phyloP scores from a whole-genome alignment of 2,113 vertebrate genomes.

The Pollachius pollachius region DNA sequence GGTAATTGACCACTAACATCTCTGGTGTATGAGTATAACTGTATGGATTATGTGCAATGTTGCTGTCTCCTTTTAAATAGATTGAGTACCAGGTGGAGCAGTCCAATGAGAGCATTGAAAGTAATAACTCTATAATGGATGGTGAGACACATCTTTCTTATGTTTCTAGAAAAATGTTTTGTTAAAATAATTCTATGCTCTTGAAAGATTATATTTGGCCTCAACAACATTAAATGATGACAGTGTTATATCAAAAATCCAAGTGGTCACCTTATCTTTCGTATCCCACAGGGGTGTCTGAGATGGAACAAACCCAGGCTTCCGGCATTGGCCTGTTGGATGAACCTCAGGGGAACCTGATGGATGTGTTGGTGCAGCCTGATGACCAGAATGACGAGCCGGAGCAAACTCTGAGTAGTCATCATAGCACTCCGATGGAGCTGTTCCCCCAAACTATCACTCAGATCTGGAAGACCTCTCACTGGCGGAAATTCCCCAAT shows the following conservation, averaged over 20 bases:
- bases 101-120: background rate
- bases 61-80: background rate
- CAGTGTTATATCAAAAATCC: no score
- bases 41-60: no score
- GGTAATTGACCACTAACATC: constrained; percentile 23
- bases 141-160: background rate
- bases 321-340: constrained; percentile 17
- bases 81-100: constrained; percentile 35
- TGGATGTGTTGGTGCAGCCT: constrained; percentile 22
- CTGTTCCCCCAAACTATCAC: constrained; percentile 69
- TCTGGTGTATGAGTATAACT: background rate
- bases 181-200: no score
- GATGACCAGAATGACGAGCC: constrained; percentile 64
- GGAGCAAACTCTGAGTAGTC: constrained; percentile 59
- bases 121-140: constrained; percentile 6
- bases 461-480: constrained; percentile 51
- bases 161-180: no score
- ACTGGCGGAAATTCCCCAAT: constrained; percentile 37
- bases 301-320: constrained; percentile 13
- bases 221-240: no score
- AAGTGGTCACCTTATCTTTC: background rate
- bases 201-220: no score
- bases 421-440: constrained; percentile 51
- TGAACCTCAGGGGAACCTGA: constrained; percentile 20
- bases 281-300: constrained; percentile 24